Base-by-base conservation (phyloP, 1,140 invertebrate genomes). In the Pteromalus puparum region DNA sequence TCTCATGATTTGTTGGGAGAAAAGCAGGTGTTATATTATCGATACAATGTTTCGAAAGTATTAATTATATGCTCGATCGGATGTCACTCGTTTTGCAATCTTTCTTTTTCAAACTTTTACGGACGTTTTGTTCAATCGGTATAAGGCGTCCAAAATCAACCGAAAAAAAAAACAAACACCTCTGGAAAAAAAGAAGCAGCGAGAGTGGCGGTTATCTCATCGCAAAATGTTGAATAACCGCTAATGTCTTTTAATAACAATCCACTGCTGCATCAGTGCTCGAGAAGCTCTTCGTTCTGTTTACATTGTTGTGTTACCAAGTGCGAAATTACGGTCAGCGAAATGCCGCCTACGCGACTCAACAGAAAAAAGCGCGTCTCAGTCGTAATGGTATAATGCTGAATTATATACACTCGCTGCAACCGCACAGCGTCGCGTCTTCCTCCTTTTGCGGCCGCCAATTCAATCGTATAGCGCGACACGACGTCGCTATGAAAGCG, bases 151-250 rank as follows among this genome's bases (percentile, higher is more conserved):
- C 6, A 42, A 42, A 42, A 34, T 34, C 3, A 34, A 34, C 30
- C 30, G 30, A 42, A 42, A 10, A 9, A 42, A 10, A 42, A 42
- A 42, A 42, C 38, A 42, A 42, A 42, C 38, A 9, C 38, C 30
- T 34, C 30, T 5, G 3, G 38, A 42, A 42, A 42, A 34, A 34
- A 34, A 34, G 6, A 34, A 34, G 34, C 5, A 34, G 38, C 38
- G 38, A 42, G 38, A 7, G 38, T 9, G 38, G 38, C 38, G 38
- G 38, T 42, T 48, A 48, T 48, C 46, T 48, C 46, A 48, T 48
- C 46, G 46, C 46, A 48, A 30, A 48, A 28, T 34, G 24, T 73
- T 81, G 74, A 73, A 89, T 87, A 86, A 87, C 65, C 61, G 76
- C 82, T 79, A 18, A 67, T 67, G 21, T 61, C 53, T 61, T 21